Evolutionary conservation across 2,888 invertebrate genomes (phyloP).

Genomic region (Nemotelus nigrinus): DNA sequence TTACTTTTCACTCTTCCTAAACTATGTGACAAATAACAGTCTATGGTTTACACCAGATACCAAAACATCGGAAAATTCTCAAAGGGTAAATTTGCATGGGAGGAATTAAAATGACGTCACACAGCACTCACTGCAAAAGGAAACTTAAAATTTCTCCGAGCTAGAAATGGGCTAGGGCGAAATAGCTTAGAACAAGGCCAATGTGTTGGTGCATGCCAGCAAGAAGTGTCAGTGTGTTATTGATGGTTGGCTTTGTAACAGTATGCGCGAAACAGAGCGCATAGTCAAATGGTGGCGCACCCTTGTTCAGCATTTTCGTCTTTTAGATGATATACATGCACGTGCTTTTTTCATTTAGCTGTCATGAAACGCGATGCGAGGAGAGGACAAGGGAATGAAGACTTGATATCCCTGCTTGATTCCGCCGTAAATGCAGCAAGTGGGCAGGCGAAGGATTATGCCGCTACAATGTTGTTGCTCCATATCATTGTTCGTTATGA

Average conservation of each 20-base stretch:
- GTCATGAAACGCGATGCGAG: background rate
- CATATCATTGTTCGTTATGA: background rate
- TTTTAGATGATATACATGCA: slow-evolving; percentile 38
- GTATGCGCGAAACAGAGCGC: slow-evolving; percentile 25
- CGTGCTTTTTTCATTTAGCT: slow-evolving; percentile 11
- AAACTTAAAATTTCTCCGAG: background rate
- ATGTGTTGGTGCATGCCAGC: slow-evolving; percentile 6
- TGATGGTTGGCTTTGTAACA: slow-evolving; percentile 1
- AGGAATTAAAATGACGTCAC: slow-evolving; percentile 25
- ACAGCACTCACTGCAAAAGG: slow-evolving; percentile 16
- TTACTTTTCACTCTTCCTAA: slow-evolving; percentile 4
- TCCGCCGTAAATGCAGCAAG: background rate
- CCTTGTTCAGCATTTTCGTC: slow-evolving; percentile 38
- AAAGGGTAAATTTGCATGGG: slow-evolving; percentile 19
- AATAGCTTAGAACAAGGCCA: background rate
- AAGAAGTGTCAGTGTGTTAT: background rate
- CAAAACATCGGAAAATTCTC: slow-evolving; percentile 27
- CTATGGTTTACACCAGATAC: slow-evolving; percentile 28
- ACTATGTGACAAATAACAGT: slow-evolving; percentile 31
- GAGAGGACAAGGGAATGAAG: slow-evolving; percentile 32
- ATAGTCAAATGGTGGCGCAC: slow-evolving; percentile 42
- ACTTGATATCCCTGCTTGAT: slow-evolving; percentile 32
- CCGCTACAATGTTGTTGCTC: slow-evolving; percentile 33
- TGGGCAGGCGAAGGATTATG: background rate
- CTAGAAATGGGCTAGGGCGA: slow-evolving; percentile 28